phyloP scores from a whole-genome alignment of 2,113 vertebrate genomes.

The Rhadina sibilatrix region DNA sequence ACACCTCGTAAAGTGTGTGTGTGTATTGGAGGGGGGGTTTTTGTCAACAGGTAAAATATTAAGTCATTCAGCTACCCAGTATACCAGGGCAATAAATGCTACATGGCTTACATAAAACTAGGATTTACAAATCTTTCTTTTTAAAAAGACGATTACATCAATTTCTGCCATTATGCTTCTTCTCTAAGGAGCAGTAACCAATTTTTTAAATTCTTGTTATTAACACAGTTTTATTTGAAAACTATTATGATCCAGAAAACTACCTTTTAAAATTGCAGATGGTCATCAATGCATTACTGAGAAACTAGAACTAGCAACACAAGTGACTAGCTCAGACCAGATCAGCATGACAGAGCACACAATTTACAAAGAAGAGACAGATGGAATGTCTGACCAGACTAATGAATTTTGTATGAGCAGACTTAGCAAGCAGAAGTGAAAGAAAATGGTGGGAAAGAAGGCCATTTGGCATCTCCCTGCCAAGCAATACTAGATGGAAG shows the following conservation, averaged over 20 bases:
- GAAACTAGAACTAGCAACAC: background rate
- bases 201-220: background rate
- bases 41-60: background rate
- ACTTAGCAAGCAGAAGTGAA: background rate
- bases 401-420: constrained; percentile 2
- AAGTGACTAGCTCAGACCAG: background rate
- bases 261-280: background rate
- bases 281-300: background rate
- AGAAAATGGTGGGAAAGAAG: background rate
- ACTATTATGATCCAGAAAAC: background rate
- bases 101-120: background rate
- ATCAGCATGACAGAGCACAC: background rate
- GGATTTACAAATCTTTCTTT: background rate
- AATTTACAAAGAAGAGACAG: background rate
- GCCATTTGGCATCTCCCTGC: background rate
- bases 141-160: background rate
- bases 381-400: background rate
- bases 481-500: background rate
- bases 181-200: background rate
- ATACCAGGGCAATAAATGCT: background rate
- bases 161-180: background rate
- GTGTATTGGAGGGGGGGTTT: accelerated
- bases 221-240: background rate
- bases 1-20: background rate
- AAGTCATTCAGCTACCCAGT: background rate